These are phyloP conservation scores for Tipula lateralis DNA, from an alignment of 2,888 invertebrate species.

Conservation along the genomic window DNA sequence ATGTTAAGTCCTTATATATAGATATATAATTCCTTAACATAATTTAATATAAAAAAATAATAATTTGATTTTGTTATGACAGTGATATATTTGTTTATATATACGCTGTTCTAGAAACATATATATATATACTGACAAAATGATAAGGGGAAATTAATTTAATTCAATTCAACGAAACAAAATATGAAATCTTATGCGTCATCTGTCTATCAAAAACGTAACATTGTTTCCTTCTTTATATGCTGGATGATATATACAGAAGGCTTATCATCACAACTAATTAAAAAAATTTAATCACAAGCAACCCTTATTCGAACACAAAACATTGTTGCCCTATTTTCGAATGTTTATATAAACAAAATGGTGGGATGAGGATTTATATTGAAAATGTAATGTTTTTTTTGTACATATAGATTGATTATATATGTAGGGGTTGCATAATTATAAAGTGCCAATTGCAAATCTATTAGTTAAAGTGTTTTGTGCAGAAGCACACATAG, in stretches of 20 bases:
- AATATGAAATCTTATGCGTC: background rate
- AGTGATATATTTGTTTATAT: background rate
- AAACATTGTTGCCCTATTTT: background rate
- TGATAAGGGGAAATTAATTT: slow-evolving; percentile 20
- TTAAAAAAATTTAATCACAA: background rate
- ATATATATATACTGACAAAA: background rate
- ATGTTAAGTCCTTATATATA: background rate
- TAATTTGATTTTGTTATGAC: background rate
- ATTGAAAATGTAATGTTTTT: background rate
- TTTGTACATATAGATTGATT: too few relatives aligned
- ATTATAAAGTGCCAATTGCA: too few relatives aligned
- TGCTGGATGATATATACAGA: background rate
- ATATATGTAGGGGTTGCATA: too few relatives aligned
- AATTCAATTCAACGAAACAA: background rate
- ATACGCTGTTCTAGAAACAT: background rate
- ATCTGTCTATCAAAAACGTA: background rate
- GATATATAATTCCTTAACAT: background rate
- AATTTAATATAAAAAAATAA: background rate
- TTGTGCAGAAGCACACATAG: too few relatives aligned
- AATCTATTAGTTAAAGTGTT: too few relatives aligned
- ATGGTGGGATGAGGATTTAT: background rate
- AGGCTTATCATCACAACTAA: background rate
- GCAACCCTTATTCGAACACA: background rate
- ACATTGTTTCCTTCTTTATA: background rate
- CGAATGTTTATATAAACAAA: background rate